Base-by-base conservation (phyloP, 2,797 vertebrate species). In the Leptatherina wallacei region DNA sequence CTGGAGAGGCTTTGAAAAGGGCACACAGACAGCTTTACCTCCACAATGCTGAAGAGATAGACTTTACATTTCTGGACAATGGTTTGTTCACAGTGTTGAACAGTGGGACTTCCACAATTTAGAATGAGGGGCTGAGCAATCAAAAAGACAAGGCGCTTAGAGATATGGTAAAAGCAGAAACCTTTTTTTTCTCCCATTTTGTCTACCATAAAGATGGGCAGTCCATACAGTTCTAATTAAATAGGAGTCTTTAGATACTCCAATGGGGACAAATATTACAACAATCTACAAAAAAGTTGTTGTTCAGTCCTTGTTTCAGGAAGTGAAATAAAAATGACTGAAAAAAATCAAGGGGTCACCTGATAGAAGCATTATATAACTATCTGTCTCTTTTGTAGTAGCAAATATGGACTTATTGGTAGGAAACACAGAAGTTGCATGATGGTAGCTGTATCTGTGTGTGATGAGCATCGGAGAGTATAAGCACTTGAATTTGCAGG, bases 271-370 rank as follows among this genome's bases (percentile, higher is more conserved):
- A 60, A 56, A 22, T 32, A 24, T 22, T 27, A 47, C 18, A 18
- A 5, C 27, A n/a, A 27, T 32, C n/a, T 24, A 14, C 20, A 14
- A 33, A 24, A 30, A 54, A 9, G 22, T 4, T 40, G 8, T 30
- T 30, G 11, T 13, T 73, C 3, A 30, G 1, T 60, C 36, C 73
- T 75, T 71, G 74, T 30, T 60, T 70, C 20, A 72, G 52, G 59
- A 22, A 9, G 2, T 44, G 70, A 78, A 52, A 14, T 29, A 14
- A 75, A 55, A 79, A 58, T 44, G 44, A 67, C 12, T 69, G 40
- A 59, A 55, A 40, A 57, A 42, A 78, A 35, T 57, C 60, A 38
- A 14, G 27, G 64, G 42, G 60, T 80, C 71, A 79, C n/a, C 73
- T 16, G 65, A 81, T 29, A 69, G 63, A 55, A 61, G 58, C 33